Evolutionary conservation across 2,888 invertebrate genomes (phyloP).

Genomic region (Amblyteles armatorius): DNA sequence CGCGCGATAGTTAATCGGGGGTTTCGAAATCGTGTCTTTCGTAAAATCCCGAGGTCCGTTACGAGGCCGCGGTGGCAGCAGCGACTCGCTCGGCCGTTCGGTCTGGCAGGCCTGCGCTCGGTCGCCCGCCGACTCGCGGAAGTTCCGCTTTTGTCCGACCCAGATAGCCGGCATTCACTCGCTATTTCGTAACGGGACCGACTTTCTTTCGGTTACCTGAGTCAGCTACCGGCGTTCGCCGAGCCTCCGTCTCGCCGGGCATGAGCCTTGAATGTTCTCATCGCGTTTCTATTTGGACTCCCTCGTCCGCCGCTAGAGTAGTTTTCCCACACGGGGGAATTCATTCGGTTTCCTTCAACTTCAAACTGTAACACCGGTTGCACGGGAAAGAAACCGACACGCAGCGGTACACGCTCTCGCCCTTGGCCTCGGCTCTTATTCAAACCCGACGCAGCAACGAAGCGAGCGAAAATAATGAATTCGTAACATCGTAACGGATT

Average conservation of each 20-base stretch:
- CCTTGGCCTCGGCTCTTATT: neutral
- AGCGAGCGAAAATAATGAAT: neutral
- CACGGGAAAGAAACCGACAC: constrained; percentile 1
- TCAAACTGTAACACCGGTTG: constrained; percentile 9
- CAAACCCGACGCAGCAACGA: neutral
- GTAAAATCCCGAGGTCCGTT: constrained; percentile 55
- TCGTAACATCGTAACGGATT: neutral
- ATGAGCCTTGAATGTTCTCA: constrained; percentile 8
- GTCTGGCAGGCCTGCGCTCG: constrained; percentile 29
- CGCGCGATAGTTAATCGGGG: constrained; percentile 21
- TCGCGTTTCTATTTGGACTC: neutral
- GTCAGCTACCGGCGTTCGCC: constrained; percentile 47
- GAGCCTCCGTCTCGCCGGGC: constrained; percentile 10
- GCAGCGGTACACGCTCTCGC: constrained; percentile 6
- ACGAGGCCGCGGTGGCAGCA: constrained; percentile 33
- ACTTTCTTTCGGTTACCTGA: constrained; percentile 75
- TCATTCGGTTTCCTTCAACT: constrained; percentile 15
- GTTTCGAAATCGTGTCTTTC: constrained; percentile 60
- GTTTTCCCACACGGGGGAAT: neutral
- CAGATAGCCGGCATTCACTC: constrained; percentile 83
- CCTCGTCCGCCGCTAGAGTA: neutral
- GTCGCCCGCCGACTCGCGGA: constrained; percentile 74
- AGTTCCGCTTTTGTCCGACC: constrained; percentile 84
- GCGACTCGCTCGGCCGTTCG: constrained; percentile 46
- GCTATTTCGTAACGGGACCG: constrained; percentile 84